Evolutionary conservation across 2,888 invertebrate genomes (phyloP), one percentile per base, ranked within the genome.

Genomic region (Aphrophora alni): DNA sequence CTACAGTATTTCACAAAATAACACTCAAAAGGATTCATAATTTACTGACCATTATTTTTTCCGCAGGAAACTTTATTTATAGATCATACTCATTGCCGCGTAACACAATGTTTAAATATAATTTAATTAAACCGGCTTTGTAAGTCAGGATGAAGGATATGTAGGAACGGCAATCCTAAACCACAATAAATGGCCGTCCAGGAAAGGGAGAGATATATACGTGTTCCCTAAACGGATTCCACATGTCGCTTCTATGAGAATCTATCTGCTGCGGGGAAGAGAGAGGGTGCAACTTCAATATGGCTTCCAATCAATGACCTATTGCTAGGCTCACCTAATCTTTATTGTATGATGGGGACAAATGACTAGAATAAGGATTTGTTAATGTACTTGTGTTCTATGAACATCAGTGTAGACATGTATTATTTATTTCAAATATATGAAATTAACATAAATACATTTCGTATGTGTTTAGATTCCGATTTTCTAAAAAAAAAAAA

Each of bases 141-240:
- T 59, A 21, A 59, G 59, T 59, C 59, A 59, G 59, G 59, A 59
- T 59, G 59, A 59, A 59, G 59, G 59, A 59, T 21, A 44, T 44
- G 44, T 10, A 44, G 7, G 44, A 44, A 44, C 44, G 44, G 59
- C 21, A 21, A 59, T 59, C 59, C 59, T 59, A 59, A 59, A 59
- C 59, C 59, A 21, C 59, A 59, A 59, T 59, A 59, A 59, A 59
- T 59, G 59, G 59, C 59, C 59, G 59, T 59, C 59, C 59, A 59
- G 59, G 59, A 59, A 59, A 59, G 59, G 59, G 59, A 59, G 44
- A 59, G 59, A 59, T 59, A 59, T 33, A 33, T 59, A 59, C 59
- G 59, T 59, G 59, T 59, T 59, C 59, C 59, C 59, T 59, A 59
- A 59, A 59, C 59, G 59, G 59, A 59, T 59, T 59, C 59, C 59